Evolutionary conservation across 2,888 invertebrate genomes (phyloP), one percentile per base, ranked within the genome.

Genomic region (Pristionchus fissidentatus): DNA sequence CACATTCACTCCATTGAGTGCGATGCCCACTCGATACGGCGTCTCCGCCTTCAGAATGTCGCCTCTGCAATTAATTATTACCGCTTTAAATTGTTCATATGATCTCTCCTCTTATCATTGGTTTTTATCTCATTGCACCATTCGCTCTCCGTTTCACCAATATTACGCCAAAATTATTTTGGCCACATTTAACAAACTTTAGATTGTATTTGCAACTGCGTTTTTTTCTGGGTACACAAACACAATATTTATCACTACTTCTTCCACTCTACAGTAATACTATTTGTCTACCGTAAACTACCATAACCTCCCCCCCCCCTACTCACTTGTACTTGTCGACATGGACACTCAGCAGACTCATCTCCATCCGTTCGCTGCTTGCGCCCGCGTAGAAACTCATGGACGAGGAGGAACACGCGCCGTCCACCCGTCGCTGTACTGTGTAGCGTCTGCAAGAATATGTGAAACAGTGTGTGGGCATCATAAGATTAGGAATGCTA

Each of bases 271-370:
- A n/a, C n/a, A n/a, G n/a, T n/a, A n/a, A n/a, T n/a, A n/a, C n/a
- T n/a, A n/a, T n/a, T n/a, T n/a, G n/a, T n/a, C n/a, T n/a, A n/a
- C n/a, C n/a, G n/a, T n/a, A n/a, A n/a, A n/a, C n/a, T n/a, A n/a
- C n/a, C n/a, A n/a, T n/a, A n/a, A n/a, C n/a, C n/a, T n/a, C n/a
- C n/a, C n/a, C n/a, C n/a, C n/a, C 22, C 22, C 57, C 57, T 38
- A 32, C 82, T 70, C 46, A 83, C 83, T 73, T 83, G 83, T 70
- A 70, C 73, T 83, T 83, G 29, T 83, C 83, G 38, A 83, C 35
- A 29, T 83, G 70, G 1, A 83, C 5, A n/a, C 26, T 22, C 4
- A 83, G 55, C n/a, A 83, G 38, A n/a, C 60, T 57, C 41, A 83
- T 41, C 29, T 66, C 49, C 4, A 22, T 29, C 5, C 32, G n/a